Conservation (phyloP, 2,888 invertebrate species). For the Uloborus plumipes region DNA sequence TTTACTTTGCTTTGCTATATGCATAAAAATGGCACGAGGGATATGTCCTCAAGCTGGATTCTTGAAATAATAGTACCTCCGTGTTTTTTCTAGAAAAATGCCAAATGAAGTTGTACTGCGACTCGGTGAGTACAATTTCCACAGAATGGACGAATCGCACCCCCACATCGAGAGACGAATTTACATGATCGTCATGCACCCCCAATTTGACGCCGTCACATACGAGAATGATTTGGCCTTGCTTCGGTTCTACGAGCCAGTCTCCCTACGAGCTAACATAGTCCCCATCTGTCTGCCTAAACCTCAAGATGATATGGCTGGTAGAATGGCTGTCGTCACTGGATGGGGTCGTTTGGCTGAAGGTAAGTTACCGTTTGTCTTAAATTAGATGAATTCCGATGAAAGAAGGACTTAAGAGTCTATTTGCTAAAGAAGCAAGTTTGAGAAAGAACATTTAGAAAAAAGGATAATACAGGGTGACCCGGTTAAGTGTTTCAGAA, state of each 20-base stretch:
- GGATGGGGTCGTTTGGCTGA: conserved; percentile 50
- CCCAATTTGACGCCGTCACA: conserved; percentile 37
- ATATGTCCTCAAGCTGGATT: neutral
- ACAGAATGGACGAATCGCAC: conserved; percentile 28
- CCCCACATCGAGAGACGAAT: conserved; percentile 42
- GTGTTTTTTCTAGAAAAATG: conserved; percentile 24
- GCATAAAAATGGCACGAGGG: too few relatives aligned
- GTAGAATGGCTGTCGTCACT: conserved; percentile 47
- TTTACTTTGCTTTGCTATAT: neutral
- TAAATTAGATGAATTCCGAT: too few relatives aligned
- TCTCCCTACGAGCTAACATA: conserved; percentile 31
- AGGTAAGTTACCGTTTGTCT: conserved; percentile 17
- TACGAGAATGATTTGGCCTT: conserved; percentile 55
- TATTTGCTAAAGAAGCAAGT: too few relatives aligned
- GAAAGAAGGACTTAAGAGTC: too few relatives aligned
- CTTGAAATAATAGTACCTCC: neutral
- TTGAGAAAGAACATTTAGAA: too few relatives aligned
- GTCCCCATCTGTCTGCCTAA: conserved; percentile 44
- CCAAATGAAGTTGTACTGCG: conserved; percentile 34
- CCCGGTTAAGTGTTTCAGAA: too few relatives aligned
- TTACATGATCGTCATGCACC: conserved; percentile 43
- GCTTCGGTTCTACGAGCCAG: conserved; percentile 43
- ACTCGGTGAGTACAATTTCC: conserved; percentile 51
- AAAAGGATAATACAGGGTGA: too few relatives aligned
- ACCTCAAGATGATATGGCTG: conserved; percentile 19